Evolutionary conservation across 2,113 vertebrate species (phyloP).

Genomic region (Engystomops pustulosus): DNA sequence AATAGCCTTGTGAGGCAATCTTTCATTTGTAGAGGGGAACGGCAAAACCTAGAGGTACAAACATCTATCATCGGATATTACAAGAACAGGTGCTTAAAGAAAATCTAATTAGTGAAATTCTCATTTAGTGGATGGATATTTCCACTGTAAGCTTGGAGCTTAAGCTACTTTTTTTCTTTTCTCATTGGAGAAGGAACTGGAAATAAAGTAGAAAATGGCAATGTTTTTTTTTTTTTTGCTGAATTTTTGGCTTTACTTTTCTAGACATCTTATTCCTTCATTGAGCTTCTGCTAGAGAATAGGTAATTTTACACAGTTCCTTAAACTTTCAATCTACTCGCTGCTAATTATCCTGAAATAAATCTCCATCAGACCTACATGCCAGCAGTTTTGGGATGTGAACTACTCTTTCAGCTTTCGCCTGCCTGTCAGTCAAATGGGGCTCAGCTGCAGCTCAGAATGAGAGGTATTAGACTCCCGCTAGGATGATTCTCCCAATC

Average conservation of each 20-base stretch:
- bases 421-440: slow-evolving; percentile 91
- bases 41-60: slow-evolving; percentile 30
- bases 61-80: slow-evolving; percentile 60
- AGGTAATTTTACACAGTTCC: slow-evolving; percentile 82
- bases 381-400: slow-evolving; percentile 84
- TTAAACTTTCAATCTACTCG: slow-evolving; percentile 86
- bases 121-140: not conserved
- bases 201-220: slow-evolving; percentile 67
- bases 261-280: slow-evolving; percentile 39
- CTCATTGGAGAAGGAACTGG: slow-evolving; percentile 66
- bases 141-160: slow-evolving; percentile 19
- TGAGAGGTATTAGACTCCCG: slow-evolving; percentile 94
- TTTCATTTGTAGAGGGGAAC: slow-evolving; percentile 10
- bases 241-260: slow-evolving; percentile 16
- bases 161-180: slow-evolving; percentile 42
- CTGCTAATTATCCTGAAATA: slow-evolving; percentile 88
- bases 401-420: slow-evolving; percentile 80
- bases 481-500: slow-evolving; percentile 87
- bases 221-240: too few species aligned
- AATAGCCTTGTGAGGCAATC: not conserved
- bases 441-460: slow-evolving; percentile 93
- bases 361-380: slow-evolving; percentile 87
- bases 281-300: slow-evolving; percentile 77
- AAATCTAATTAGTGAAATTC: not conserved
- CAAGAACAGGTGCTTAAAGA: not conserved